Evolutionary conservation across 2,113 vertebrate species (phyloP), one percentile per base, ranked within the genome.

Genomic region (Ceyx melanurus): DNA sequence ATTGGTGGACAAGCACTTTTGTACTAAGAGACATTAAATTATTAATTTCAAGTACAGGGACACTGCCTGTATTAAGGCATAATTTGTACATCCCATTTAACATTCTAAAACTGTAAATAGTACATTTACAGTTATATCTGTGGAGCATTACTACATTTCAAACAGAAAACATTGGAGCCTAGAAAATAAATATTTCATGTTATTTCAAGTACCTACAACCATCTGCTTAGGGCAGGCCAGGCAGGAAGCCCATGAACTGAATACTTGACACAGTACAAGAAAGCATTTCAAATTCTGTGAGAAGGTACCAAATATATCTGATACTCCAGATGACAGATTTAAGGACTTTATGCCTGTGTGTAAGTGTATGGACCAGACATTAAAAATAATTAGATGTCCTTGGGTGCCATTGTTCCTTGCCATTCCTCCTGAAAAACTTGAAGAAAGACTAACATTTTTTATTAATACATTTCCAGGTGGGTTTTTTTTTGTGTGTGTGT

Each of bases 221-320:
- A 40, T n/a, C 7, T 74, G 31, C 13, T 16, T 48, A 0, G 0
- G 11, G 12, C 1, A 10, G 5, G 8, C 2, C 0, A 4, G 9
- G 4, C 2, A 60, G 25, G 78, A 85, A 68, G 9, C 2, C 13
- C 22, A 4, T 61, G 25, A 68, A 72, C 7, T 10, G 82, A 64
- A 77, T 53, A 31, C 14, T 40, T 58, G 84, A 23, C 40, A 33
- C 7, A 43, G 25, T 61, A 31, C 13, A 64, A 37, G 28, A 62
- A 65, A 73, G 1, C 13, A 15, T 86, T 83, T 64, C 6, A 74
- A 73, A 43, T 35, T 51, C 8, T 60, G 12, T 61, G 23, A 50
- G 16, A 42, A n/a, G 5, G 0, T 70, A 16, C 6, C 2, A 5
- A 79, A 75, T 54, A 46, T 70, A 35, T n/a, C n/a, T 40, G 42